A percentile compares a stretch with the other conserved stretches of the same genome.
These are phyloP conservation scores for Carposina sasakii DNA, from an alignment of 1,140 invertebrate genomes.

Conservation along the genomic window DNA sequence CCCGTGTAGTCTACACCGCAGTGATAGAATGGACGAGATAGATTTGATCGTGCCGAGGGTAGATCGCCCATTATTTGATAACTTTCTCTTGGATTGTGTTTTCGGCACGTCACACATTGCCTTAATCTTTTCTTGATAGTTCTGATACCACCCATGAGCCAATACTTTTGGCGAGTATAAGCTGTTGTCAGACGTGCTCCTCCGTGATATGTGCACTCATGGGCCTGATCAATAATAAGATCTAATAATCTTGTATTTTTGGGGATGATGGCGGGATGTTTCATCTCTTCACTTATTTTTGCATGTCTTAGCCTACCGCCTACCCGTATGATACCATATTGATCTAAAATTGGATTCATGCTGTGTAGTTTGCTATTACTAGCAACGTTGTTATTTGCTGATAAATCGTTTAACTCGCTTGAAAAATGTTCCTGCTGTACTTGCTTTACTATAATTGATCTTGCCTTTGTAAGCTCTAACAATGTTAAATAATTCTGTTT, in stretches of 20 bases:
- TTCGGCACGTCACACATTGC: constrained; percentile 21
- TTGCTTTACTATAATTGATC: constrained; percentile 17
- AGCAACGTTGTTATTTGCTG: constrained; percentile 9
- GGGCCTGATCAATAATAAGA: constrained; percentile 33
- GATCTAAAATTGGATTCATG: constrained; percentile 49
- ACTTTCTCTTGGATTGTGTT: constrained; percentile 3
- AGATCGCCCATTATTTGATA: constrained; percentile 43
- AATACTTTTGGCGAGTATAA: constrained; percentile 32
- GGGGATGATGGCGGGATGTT: constrained; percentile 61
- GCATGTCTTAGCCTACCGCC: constrained; percentile 47
- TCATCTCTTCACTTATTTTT: constrained; percentile 31
- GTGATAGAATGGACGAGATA: constrained; percentile 37
- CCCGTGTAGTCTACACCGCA: constrained; percentile 55
- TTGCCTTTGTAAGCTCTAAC: constrained; percentile 10
- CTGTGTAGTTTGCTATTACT: constrained; percentile 18
- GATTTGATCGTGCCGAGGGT: constrained; percentile 27
- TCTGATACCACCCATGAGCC: constrained; percentile 25
- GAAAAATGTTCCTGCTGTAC: constrained; percentile 17
- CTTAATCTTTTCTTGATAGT: constrained; percentile 15
- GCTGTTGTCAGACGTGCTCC: constrained; percentile 16
- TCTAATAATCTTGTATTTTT: constrained; percentile 27
- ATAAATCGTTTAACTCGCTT: constrained; percentile 17
- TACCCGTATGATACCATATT: constrained; percentile 44
- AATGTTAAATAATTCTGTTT: constrained; percentile 8
- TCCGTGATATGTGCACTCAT: constrained; percentile 20